Conservation (phyloP, 1,140 invertebrate genomes). For the Eueides isabella region DNA sequence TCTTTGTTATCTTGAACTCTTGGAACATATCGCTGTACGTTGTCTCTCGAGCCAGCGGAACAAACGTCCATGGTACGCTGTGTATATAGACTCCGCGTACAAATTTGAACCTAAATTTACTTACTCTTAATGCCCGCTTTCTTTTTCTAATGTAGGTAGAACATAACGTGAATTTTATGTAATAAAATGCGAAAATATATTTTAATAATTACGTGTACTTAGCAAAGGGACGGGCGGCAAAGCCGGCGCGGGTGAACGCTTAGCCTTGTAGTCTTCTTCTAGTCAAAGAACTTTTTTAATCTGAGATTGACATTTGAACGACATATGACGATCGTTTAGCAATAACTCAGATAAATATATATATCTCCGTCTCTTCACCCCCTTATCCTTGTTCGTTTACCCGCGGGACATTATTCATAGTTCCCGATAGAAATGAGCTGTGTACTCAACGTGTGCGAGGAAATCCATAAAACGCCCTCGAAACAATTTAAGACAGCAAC, state of each 20-base stretch:
- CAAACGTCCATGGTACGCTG: slow-evolving; percentile 81
- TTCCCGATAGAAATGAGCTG: slow-evolving; percentile 62
- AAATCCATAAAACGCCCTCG: background rate
- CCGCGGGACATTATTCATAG: slow-evolving; percentile 76
- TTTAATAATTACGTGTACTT: slow-evolving; percentile 81
- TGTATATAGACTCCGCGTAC: slow-evolving; percentile 80
- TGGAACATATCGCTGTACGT: slow-evolving; percentile 38
- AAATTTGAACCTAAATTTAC: slow-evolving; percentile 75
- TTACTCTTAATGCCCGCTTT: slow-evolving; percentile 77
- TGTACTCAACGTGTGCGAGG: slow-evolving; percentile 66
- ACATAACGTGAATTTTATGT: slow-evolving; percentile 82
- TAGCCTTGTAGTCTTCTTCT: slow-evolving; percentile 58
- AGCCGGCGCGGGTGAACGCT: slow-evolving; percentile 75
- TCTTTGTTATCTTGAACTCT: slow-evolving; percentile 10
- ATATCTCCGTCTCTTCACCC: slow-evolving; percentile 34
- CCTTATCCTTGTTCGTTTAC: slow-evolving; percentile 58
- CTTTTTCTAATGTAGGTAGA: slow-evolving; percentile 80
- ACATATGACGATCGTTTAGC: background rate
- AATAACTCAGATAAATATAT: slow-evolving; percentile 34
- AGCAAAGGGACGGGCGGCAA: slow-evolving; percentile 74
- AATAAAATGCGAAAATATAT: slow-evolving; percentile 82
- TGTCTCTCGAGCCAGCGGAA: slow-evolving; percentile 63
- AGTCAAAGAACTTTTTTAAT: slow-evolving; percentile 46
- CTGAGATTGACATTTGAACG: slow-evolving; percentile 23
- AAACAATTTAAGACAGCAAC: slow-evolving; percentile 27